phyloP scores from a whole-genome alignment of 2,113 vertebrate genomes.

The Lasiurus cinereus region DNA sequence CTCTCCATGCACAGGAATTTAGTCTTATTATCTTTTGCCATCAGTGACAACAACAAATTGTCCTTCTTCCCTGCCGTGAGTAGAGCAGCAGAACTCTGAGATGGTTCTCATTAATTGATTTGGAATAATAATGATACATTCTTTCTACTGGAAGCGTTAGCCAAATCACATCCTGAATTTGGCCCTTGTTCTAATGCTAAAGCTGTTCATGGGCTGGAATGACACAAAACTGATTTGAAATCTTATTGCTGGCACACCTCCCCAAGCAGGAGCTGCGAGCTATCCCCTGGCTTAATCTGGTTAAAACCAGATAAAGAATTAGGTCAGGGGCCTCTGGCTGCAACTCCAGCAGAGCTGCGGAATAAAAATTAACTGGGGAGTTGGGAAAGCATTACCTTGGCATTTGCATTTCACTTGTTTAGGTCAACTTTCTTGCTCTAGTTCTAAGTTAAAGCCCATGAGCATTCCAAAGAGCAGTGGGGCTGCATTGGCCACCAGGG shows the following conservation, averaged over 20 bases:
- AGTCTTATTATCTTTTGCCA: neutral
- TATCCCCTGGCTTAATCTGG: conserved; percentile 64
- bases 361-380: conserved; percentile 63
- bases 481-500: neutral
- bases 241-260: neutral
- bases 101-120: neutral
- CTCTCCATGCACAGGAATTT: neutral
- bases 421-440: conserved; percentile 26
- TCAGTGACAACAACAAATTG: neutral
- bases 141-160: neutral
- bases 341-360: neutral
- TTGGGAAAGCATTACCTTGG: neutral
- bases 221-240: neutral
- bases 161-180: neutral
- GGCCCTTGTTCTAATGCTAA: neutral
- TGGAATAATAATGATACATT: neutral
- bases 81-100: neutral
- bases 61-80: neutral
- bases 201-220: fast-evolving
- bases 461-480: neutral
- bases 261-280: neutral
- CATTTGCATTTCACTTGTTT: conserved; percentile 3
- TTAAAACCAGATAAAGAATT: conserved; percentile 79
- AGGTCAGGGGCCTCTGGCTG: conserved; percentile 71
- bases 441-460: neutral